These are phyloP conservation scores for Macropodus opercularis DNA, from an alignment of 2,797 vertebrate species.

Conservation along the genomic window DNA sequence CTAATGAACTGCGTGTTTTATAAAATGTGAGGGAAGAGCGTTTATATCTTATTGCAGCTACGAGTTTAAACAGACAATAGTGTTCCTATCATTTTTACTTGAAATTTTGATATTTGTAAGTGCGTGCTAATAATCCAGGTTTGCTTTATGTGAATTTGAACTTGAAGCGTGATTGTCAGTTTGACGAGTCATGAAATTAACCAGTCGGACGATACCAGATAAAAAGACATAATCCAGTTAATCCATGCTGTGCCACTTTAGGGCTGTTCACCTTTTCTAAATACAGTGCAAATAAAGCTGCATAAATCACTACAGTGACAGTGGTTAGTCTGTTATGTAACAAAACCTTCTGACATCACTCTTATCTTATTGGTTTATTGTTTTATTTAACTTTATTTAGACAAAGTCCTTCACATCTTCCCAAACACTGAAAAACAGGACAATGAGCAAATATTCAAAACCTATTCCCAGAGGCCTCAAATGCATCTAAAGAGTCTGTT, in stretches of 20 bases:
- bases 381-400: neutral
- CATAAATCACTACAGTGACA: constrained; percentile 20
- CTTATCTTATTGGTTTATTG: neutral
- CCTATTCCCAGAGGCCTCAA: neutral
- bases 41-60: constrained; percentile 56
- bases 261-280: constrained; percentile 62
- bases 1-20: constrained; percentile 47
- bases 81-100: constrained; percentile 69
- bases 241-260: constrained; percentile 23
- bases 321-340: constrained; percentile 35
- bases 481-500: neutral
- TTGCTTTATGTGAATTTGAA: constrained; percentile 38
- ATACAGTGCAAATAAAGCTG: constrained; percentile 50
- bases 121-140: constrained; percentile 55
- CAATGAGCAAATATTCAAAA: neutral
- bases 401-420: neutral
- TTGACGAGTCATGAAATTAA: constrained; percentile 36
- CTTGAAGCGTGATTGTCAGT: constrained; percentile 41
- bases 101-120: constrained; percentile 59
- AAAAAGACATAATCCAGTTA: constrained; percentile 20
- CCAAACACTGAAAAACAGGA: neutral
- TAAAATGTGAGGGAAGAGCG: constrained; percentile 28
- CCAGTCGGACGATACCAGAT: constrained; percentile 15
- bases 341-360: constrained; percentile 23
- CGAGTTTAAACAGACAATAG: constrained; percentile 46